phyloP scores from a whole-genome alignment of 2,888 invertebrate species.

The Dolichopus griseipennis region DNA sequence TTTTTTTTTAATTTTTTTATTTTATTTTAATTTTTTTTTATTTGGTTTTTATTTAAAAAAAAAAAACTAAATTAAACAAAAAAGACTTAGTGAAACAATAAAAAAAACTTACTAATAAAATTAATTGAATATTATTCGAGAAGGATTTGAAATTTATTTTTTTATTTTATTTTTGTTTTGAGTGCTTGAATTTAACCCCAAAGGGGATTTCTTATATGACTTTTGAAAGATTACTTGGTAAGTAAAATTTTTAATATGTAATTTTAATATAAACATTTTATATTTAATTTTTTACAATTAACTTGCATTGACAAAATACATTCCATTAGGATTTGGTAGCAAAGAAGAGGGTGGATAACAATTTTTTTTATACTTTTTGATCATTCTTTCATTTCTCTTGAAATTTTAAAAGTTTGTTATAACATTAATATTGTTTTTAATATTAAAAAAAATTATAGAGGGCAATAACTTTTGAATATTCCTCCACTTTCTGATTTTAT shows the following conservation, averaged over 20 bases:
- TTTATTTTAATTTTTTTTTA: background rate
- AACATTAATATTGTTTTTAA: no score
- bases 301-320: no score
- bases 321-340: no score
- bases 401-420: no score
- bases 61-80: background rate
- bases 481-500: no score
- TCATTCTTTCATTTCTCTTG: no score
- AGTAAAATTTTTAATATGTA: conserved; percentile 38
- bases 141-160: background rate
- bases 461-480: no score
- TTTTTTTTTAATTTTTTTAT: background rate
- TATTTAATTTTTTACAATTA: no score
- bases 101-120: background rate
- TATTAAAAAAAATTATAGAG: no score
- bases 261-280: no score
- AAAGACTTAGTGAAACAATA: background rate
- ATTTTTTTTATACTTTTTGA: no score
- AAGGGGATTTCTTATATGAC: conserved; percentile 76
- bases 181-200: conserved; percentile 26
- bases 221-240: conserved; percentile 89
- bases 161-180: background rate
- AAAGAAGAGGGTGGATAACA: no score
- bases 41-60: background rate
- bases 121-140: background rate